Percentiles rank a stretch among this genome's conserved stretches.
phyloP scores from a whole-genome alignment of 1,140 invertebrate species.

The Drosophila seguyi region DNA sequence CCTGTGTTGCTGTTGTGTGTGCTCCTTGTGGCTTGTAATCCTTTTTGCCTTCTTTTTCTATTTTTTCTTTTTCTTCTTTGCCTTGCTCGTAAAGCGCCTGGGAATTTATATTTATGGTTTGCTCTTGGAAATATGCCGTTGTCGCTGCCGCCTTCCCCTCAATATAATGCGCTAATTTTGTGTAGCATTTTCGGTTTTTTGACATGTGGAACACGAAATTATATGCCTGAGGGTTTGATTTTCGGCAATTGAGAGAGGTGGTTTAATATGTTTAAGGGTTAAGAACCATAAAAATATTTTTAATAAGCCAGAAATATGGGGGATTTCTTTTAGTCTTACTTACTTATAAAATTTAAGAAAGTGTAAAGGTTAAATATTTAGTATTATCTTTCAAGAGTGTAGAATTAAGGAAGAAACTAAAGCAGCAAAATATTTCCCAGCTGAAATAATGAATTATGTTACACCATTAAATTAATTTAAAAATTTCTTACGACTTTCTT shows the following conservation, averaged over 20 bases:
- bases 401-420: too few species aligned
- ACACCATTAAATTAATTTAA: too few species aligned
- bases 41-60: slow-evolving; percentile 34
- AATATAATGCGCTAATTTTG: slow-evolving; percentile 61
- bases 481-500: too few species aligned
- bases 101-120: slow-evolving; percentile 62
- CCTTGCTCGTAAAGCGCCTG: slow-evolving; percentile 54
- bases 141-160: not conserved
- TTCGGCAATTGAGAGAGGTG: not conserved
- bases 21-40: slow-evolving; percentile 66
- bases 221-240: slow-evolving; percentile 2
- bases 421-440: too few species aligned
- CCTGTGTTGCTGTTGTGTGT: slow-evolving; percentile 23
- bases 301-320: not conserved
- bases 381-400: too few species aligned
- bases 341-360: too few species aligned
- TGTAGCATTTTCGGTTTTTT: slow-evolving; percentile 25
- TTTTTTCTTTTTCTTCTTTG: not conserved
- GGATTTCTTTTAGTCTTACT: too few species aligned
- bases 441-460: too few species aligned
- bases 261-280: not conserved
- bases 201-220: slow-evolving; percentile 44
- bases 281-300: too few species aligned
- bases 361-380: too few species aligned
- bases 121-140: slow-evolving; percentile 29